Base-by-base conservation (phyloP, 2,797 vertebrate genomes). In the Typhlichthys eigenmanni region DNA sequence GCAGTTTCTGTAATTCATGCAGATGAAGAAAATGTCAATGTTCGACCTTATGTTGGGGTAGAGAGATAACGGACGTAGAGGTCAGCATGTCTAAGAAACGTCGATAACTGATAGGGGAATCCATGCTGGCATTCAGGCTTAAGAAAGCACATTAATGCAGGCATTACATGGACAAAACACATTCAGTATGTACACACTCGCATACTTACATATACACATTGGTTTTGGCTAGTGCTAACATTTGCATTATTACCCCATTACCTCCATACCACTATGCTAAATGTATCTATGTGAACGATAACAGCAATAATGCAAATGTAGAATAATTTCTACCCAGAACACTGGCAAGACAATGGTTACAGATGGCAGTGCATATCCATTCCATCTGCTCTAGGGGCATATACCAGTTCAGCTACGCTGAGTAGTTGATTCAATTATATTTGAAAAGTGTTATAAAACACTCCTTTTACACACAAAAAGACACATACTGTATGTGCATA, bases 51-150 rank as follows among this genome's bases (percentile, higher is more conserved):
- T 73, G 78, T 72, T 76, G 76, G 65, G 68, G 71, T 64, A 76
- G 76, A 82, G 53, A 71, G 78, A 71, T 65, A 56, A 60, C 3
- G 45, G 66, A 77, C 59, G 58, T 64, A 54, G 77, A 83, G 86
- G 83, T 88, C 81, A 87, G 77, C 19, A 55, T 82, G 72, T 73
- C 61, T 66, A 47, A 54, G 71, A 71, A 81, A 87, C 79, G 78
- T 80, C 82, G 80, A 84, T 85, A 80, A 72, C 50, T 76, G 63
- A 85, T 68, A 58, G 9, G 24, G 19, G 76, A 60, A 81, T 80
- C 75, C 66, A 62, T 74, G 70, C 69, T 75, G 58, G 59, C 76
- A 72, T 71, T 75, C 64, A 71, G 64, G 69, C 70, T 80, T 69
- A 71, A 75, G 64, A 76, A 82, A 83, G 79, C 71, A 80, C 11